These are phyloP conservation scores for Drosophila lini DNA, from an alignment of 1,140 invertebrate species.

Conservation along the genomic window DNA sequence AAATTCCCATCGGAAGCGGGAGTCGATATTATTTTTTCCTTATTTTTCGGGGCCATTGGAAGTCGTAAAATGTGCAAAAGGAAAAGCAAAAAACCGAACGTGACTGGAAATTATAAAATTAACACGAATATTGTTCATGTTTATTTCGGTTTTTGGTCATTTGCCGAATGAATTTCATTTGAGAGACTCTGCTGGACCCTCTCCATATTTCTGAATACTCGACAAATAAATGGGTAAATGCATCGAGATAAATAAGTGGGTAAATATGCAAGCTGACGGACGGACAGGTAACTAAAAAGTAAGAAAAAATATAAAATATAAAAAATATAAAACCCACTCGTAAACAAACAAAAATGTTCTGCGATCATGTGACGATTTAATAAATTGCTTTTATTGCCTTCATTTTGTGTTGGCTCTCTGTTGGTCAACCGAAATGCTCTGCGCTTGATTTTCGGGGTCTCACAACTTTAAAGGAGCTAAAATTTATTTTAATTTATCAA, in stretches of 20 bases:
- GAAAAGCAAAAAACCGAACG: conserved; percentile 70
- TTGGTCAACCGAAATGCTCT: conserved; percentile 2
- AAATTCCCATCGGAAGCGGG: conserved; percentile 23
- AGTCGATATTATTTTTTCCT: neutral
- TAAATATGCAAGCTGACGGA: conserved; percentile 24
- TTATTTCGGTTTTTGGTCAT: conserved; percentile 48
- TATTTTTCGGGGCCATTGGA: conserved; percentile 13
- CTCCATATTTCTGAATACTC: neutral
- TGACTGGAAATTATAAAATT: conserved; percentile 74
- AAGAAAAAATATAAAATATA: conserved; percentile 1
- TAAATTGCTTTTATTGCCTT: conserved; percentile 52
- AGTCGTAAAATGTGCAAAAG: conserved; percentile 39
- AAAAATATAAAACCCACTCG: conserved; percentile 5
- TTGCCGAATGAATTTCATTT: conserved; percentile 37
- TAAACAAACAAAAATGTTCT: conserved; percentile 20
- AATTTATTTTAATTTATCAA: neutral
- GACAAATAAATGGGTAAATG: conserved; percentile 27
- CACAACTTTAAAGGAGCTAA: neutral
- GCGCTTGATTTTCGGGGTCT: neutral
- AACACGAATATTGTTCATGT: conserved; percentile 64
- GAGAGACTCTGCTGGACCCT: neutral
- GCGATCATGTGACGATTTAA: conserved; percentile 57
- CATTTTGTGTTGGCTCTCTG: conserved; percentile 15
- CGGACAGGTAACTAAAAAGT: conserved; percentile 15
- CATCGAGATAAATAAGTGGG: conserved; percentile 28